Evolutionary conservation across 2,113 vertebrate genomes (phyloP), one percentile per base, ranked within the genome.

Genomic region (Lampris megalopsis): DNA sequence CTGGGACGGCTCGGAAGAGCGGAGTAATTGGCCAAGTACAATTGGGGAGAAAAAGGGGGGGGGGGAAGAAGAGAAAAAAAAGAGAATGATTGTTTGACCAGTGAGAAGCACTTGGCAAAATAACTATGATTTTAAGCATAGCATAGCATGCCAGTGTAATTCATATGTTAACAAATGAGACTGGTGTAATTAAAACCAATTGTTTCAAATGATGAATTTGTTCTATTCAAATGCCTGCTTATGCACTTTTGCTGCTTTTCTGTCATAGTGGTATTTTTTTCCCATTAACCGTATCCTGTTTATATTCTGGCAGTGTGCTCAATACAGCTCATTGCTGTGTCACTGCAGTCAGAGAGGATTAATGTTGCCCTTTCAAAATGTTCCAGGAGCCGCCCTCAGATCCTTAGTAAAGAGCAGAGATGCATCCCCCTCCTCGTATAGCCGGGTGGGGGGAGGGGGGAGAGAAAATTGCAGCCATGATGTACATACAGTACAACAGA

Each of bases 341-440:
- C 81, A 60, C 62, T 57, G 76, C 80, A 37, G 73, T 6, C 24
- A 8, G 56, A 73, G 61, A 68, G 79, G 88, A 91, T 88, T 86
- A 89, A 92, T 87, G 84, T 47, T 75, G 82, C 85, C 86, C 85
- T 89, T 86, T 90, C 67, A 80, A 71, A 89, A 86, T 80, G 82
- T 88, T 79, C 76, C 75, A 52, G 85, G 77, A 89, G 75, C 63
- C 80, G 83, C 86, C 83, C 65, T 66, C 68, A 62, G 48, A 86
- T 68, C 77, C 81, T 71, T 73, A 50, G 67, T 13, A 72, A 84
- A 83, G 63, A 71, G 65, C 79, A 73, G 24, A 75, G 71, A 74
- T 73, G 71, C 83, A 71, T 70, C 49, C 68, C 52, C 71, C 81
- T 79, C 52, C 73, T 61, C 66, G 6, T 6, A 9, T 7, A 1